phyloP scores from a whole-genome alignment of 2,888 invertebrate species.

The Acrobasis repandana region DNA sequence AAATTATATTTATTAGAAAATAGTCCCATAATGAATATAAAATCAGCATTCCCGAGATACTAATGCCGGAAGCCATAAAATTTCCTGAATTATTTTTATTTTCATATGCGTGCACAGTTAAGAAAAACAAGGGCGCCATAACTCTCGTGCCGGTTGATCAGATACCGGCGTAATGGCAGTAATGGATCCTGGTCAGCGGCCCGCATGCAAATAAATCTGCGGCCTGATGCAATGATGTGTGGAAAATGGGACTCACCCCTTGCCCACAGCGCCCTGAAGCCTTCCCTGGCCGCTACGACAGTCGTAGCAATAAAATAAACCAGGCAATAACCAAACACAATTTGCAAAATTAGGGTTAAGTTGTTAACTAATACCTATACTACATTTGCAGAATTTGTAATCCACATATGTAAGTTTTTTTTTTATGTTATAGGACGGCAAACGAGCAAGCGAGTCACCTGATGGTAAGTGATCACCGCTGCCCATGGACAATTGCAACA shows the following conservation, averaged over 20 bases:
- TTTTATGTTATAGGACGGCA: too few species aligned
- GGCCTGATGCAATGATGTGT: slow-evolving; percentile 83
- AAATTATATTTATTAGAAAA: too few species aligned
- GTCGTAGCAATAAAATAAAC: slow-evolving; percentile 14
- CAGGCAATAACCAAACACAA: slow-evolving; percentile 13
- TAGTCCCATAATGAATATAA: neutral
- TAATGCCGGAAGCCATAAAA: slow-evolving; percentile 75
- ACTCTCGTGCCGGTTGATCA: slow-evolving; percentile 80
- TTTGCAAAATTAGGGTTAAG: neutral
- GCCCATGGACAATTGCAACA: too few species aligned
- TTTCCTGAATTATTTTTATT: slow-evolving; percentile 60
- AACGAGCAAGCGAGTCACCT: too few species aligned
- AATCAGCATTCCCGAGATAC: slow-evolving; percentile 38
- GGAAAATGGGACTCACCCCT: slow-evolving; percentile 79
- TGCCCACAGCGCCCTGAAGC: slow-evolving; percentile 42
- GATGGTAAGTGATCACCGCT: too few species aligned
- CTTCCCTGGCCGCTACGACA: neutral
- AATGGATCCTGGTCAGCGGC: slow-evolving; percentile 83
- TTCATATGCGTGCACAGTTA: slow-evolving; percentile 61
- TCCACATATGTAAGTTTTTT: too few species aligned
- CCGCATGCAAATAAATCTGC: slow-evolving; percentile 84
- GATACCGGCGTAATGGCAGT: slow-evolving; percentile 80
- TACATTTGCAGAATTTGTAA: neutral
- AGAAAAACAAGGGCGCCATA: slow-evolving; percentile 79
- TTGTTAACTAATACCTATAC: neutral